Conservation (phyloP, 2,888 invertebrate genomes). For the Tribolium freemani region DNA sequence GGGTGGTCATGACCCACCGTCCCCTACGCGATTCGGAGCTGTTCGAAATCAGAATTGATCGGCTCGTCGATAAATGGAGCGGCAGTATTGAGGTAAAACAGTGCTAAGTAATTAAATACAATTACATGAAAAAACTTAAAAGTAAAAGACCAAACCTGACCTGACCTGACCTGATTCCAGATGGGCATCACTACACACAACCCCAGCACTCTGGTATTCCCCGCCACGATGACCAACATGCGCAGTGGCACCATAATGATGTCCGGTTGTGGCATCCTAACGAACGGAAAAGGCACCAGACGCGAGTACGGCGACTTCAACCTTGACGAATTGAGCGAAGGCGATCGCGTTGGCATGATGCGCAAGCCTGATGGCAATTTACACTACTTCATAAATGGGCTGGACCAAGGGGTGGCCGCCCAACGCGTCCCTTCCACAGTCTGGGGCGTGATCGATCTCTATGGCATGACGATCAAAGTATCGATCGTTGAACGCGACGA, state of each 20-base stretch:
- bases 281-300: constrained; percentile 94
- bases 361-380: constrained; percentile 86
- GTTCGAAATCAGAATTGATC: constrained; percentile 95
- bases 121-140: no score
- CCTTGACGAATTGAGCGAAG: constrained; percentile 92
- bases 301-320: constrained; percentile 95
- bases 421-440: constrained; percentile 84
- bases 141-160: no score
- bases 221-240: constrained; percentile 98
- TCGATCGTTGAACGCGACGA: constrained; percentile 89
- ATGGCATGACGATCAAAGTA: constrained; percentile 93
- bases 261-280: constrained; percentile 97
- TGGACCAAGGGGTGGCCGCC: constrained; percentile 93
- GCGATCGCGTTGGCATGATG: constrained; percentile 94
- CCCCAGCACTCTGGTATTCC: constrained; percentile 90
- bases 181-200: constrained; percentile 95
- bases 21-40: constrained; percentile 89
- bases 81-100: constrained; percentile 83
- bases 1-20: constrained; percentile 94
- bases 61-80: constrained; percentile 95
- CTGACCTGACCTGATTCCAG: no score
- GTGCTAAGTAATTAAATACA: no score
- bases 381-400: constrained; percentile 93
- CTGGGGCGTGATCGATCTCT: constrained; percentile 96
- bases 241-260: constrained; percentile 93